Conservation (phyloP, 1,140 invertebrate genomes). For the Drosophila kepulauana region DNA sequence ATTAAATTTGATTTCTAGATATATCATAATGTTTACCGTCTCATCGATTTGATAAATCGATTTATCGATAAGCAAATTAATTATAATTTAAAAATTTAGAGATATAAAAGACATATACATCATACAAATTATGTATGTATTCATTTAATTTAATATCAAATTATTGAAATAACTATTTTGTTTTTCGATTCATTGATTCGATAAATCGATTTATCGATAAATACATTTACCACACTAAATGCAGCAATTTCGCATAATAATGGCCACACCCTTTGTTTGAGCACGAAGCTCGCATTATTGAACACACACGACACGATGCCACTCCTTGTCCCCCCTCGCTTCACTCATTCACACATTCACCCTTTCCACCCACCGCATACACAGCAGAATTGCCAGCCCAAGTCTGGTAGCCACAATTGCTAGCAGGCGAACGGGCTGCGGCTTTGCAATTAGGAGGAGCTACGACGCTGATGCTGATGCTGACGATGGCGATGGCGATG, state of each 20-base stretch:
- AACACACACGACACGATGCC: slow-evolving; percentile 63
- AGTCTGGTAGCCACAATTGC: slow-evolving; percentile 63
- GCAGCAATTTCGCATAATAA: slow-evolving; percentile 6
- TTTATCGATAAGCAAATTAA: too few relatives aligned
- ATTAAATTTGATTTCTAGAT: too few relatives aligned
- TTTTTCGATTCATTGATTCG: too few relatives aligned
- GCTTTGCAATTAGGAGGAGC: slow-evolving; percentile 82
- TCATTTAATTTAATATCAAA: too few relatives aligned
- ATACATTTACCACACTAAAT: not conserved
- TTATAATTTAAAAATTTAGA: too few relatives aligned
- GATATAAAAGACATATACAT: too few relatives aligned
- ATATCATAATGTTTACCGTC: too few relatives aligned
- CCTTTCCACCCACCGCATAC: not conserved
- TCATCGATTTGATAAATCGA: too few relatives aligned
- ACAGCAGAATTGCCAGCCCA: slow-evolving; percentile 1
- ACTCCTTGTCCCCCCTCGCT: slow-evolving; percentile 7
- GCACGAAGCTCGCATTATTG: slow-evolving; percentile 57
- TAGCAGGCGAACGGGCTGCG: slow-evolving; percentile 59
- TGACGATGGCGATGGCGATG: slow-evolving; percentile 40
- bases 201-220: slow-evolving; percentile 14
- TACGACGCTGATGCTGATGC: slow-evolving; percentile 54
- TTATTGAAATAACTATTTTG: too few relatives aligned
- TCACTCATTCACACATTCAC: not conserved
- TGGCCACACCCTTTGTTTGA: slow-evolving; percentile 24
- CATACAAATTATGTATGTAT: too few relatives aligned